These are phyloP conservation scores for Batillaria attramentaria DNA, from an alignment of 1,140 invertebrate species.

Conservation along the genomic window DNA sequence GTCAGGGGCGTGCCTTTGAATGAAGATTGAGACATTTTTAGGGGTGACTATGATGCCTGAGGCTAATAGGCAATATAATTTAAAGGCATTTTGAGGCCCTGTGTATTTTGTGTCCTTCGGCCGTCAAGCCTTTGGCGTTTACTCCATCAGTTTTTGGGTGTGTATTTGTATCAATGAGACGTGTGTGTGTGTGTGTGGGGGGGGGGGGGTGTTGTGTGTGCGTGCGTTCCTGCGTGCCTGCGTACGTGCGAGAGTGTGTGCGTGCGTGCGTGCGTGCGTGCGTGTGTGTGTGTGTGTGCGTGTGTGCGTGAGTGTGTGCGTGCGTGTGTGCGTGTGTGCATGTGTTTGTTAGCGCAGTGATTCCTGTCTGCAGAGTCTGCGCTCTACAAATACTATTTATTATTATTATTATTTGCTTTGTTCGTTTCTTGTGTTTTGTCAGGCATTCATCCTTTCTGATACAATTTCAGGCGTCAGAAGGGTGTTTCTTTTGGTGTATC, in stretches of 20 bases:
- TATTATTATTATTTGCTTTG: background rate
- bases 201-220: background rate
- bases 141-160: background rate
- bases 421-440: background rate
- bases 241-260: background rate
- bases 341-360: background rate
- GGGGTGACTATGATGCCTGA: no score
- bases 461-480: background rate
- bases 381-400: background rate
- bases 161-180: background rate
- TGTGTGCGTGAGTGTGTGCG: background rate
- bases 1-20: background rate
- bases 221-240: background rate
- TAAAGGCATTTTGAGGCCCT: background rate
- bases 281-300: background rate
- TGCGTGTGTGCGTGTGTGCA: background rate
- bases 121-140: background rate
- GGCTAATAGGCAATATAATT: background rate
- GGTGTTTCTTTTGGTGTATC: background rate
- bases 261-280: background rate
- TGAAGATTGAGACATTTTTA: background rate
- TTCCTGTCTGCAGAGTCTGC: background rate
- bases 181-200: background rate
- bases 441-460: background rate
- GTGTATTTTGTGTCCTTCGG: background rate